phyloP scores from a whole-genome alignment of 1,140 invertebrate genomes.

The Dendroctonus valens region DNA sequence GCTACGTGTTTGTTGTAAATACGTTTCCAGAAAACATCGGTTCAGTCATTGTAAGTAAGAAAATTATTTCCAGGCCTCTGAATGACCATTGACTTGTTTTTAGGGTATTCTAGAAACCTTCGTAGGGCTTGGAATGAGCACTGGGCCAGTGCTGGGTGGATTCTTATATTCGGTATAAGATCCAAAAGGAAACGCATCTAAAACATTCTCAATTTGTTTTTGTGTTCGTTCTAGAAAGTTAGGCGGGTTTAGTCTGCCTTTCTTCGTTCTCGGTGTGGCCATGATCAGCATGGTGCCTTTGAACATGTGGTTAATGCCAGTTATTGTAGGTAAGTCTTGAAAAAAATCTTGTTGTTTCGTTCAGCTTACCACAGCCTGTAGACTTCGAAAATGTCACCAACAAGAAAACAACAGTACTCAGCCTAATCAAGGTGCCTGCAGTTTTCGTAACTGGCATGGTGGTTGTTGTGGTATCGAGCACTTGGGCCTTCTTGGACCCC shows the following conservation, averaged over 20 bases:
- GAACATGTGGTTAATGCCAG: constrained; percentile 60
- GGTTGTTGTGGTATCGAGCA: constrained; percentile 66
- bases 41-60: constrained; percentile 63
- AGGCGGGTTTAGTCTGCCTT: constrained; percentile 73
- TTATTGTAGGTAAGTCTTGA: constrained; percentile 55
- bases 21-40: constrained; percentile 74
- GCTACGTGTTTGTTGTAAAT: constrained; percentile 74
- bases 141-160: constrained; percentile 74
- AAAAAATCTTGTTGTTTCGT: not conserved
- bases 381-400: constrained; percentile 35
- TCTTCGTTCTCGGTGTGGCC: constrained; percentile 65
- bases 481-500: constrained; percentile 75
- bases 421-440: constrained; percentile 64
- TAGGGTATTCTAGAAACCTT: constrained; percentile 75
- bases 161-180: constrained; percentile 67
- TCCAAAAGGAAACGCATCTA: constrained; percentile 34
- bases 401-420: constrained; percentile 49
- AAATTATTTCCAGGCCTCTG: not conserved
- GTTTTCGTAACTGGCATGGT: constrained; percentile 68
- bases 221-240: constrained; percentile 62
- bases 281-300: constrained; percentile 67
- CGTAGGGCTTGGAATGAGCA: constrained; percentile 73
- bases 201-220: not conserved
- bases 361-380: constrained; percentile 7
- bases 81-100: constrained; percentile 27